A percentile compares a stretch with the other conserved stretches of the same genome.
Conservation (phyloP, 2,113 vertebrate genomes). For the Mobula birostris region DNA sequence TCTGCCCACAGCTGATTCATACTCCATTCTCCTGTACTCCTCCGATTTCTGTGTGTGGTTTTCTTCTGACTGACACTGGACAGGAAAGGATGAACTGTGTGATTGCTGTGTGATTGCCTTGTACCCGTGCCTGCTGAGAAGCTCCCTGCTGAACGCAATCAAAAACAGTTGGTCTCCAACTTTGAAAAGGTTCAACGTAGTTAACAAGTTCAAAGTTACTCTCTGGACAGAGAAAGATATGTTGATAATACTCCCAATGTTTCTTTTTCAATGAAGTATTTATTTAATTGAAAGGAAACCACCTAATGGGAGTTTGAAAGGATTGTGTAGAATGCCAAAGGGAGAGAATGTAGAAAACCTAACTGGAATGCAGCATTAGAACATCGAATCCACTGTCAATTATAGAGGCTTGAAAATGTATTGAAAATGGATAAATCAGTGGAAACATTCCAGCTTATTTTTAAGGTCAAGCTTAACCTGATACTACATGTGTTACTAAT, state of each 20-base stretch:
- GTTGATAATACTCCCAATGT: neutral
- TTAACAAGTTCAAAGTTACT: constrained; percentile 11
- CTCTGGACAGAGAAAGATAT: neutral
- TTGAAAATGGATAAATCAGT: neutral
- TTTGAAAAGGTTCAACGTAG: neutral
- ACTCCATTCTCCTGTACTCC: neutral
- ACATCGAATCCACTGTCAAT: neutral
- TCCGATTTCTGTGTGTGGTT: neutral
- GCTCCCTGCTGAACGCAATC: neutral
- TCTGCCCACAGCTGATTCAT: neutral
- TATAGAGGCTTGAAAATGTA: neutral
- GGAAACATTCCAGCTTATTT: neutral
- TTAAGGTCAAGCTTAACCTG: neutral
- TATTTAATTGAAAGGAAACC: constrained; percentile 8
- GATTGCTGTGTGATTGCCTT: neutral
- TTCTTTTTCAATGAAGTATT: neutral
- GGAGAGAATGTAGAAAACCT: neutral
- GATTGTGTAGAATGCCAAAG: neutral
- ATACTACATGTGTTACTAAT: neutral
- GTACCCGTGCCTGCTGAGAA: neutral
- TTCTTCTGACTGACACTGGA: neutral
- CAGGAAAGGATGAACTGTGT: constrained; percentile 5
- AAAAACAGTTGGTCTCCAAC: constrained; percentile 2
- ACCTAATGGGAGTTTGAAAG: neutral
- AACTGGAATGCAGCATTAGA: neutral